These are phyloP conservation scores for Cinara cedri DNA, from an alignment of 2,888 invertebrate species.

Conservation along the genomic window DNA sequence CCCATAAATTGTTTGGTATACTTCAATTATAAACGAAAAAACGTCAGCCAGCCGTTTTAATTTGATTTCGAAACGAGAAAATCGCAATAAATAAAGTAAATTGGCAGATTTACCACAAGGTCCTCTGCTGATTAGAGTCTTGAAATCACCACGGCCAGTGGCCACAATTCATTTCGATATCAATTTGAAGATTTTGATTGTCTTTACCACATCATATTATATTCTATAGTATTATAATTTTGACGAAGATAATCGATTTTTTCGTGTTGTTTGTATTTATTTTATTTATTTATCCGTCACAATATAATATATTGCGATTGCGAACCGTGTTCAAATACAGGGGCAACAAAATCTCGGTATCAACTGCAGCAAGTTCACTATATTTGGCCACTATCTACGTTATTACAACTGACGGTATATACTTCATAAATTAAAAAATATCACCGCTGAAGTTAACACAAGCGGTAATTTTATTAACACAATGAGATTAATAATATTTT, in stretches of 20 bases:
- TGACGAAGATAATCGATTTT: background rate
- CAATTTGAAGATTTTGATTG: background rate
- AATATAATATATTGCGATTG: background rate
- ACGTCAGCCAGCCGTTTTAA: background rate
- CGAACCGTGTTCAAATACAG: background rate
- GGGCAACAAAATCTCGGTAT: background rate
- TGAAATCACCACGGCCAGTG: too few relatives aligned
- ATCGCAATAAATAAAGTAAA: background rate
- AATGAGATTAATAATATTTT: too few relatives aligned
- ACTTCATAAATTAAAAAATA: too few relatives aligned
- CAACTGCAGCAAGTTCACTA: too few relatives aligned
- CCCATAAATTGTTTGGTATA: background rate
- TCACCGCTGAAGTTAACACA: too few relatives aligned
- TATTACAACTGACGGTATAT: too few relatives aligned
- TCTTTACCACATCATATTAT: background rate
- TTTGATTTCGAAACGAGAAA: background rate
- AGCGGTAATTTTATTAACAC: too few relatives aligned
- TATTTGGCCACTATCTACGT: too few relatives aligned
- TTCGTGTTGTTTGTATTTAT: background rate
- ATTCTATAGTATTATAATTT: too few relatives aligned
- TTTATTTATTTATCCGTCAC: background rate
- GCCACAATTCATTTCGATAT: too few relatives aligned
- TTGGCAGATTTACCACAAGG: background rate
- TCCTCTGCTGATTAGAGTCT: background rate
- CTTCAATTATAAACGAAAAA: background rate